phyloP scores from a whole-genome alignment of 2,888 invertebrate species.

The Dorcus parallelipipedus region DNA sequence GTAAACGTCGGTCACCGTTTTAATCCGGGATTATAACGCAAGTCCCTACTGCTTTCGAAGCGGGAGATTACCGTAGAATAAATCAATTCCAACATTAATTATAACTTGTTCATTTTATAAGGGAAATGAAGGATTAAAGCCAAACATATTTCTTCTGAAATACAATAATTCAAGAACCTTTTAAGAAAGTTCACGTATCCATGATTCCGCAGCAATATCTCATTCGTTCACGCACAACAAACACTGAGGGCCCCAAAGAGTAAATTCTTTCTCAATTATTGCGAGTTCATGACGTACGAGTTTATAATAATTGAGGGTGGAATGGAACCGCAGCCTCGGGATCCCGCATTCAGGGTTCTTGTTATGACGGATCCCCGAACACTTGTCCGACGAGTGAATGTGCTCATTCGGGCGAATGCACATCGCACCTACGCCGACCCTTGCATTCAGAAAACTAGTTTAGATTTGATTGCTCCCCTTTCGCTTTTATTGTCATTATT shows the following conservation, averaged over 20 bases:
- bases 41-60: not conserved
- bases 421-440: conserved; percentile 40
- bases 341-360: conserved; percentile 1
- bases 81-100: too few relatives aligned
- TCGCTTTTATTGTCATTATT: conserved; percentile 7
- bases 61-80: not conserved
- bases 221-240: not conserved
- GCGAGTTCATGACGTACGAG: conserved; percentile 23
- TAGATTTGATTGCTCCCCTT: conserved; percentile 9
- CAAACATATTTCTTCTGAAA: too few relatives aligned
- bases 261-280: conserved; percentile 40
- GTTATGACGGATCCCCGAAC: conserved; percentile 14
- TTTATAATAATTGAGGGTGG: conserved; percentile 13
- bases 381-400: conserved; percentile 38
- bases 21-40: conserved; percentile 15
- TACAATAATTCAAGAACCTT: too few relatives aligned
- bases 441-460: not conserved
- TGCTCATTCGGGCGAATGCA: conserved; percentile 37
- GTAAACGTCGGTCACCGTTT: conserved; percentile 2
- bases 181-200: too few relatives aligned
- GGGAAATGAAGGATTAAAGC: too few relatives aligned
- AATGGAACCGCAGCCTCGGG: not conserved
- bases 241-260: conserved; percentile 24
- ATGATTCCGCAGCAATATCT: too few relatives aligned
- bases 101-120: too few relatives aligned